Conservation (phyloP, 1,140 invertebrate genomes). For the Leucophenga varia region DNA sequence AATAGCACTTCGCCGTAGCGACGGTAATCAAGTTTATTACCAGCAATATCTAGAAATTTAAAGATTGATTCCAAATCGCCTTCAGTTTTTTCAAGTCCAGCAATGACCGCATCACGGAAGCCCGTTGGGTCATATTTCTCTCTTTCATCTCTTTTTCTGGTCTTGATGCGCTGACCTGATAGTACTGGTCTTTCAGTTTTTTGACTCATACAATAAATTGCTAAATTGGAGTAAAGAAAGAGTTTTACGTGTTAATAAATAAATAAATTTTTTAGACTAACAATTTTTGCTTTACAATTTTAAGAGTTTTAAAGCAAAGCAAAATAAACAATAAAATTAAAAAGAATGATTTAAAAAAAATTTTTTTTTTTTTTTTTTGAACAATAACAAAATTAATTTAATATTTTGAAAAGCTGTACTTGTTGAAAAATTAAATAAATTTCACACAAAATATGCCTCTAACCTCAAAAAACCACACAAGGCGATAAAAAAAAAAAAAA, state of each 20-base stretch:
- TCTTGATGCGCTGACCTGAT: constrained; percentile 99
- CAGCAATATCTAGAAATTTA: constrained; percentile 90
- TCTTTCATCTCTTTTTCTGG: constrained; percentile 99
- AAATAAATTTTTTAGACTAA: constrained; percentile 14
- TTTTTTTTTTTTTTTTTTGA: too few relatives aligned
- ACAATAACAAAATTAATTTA: neutral
- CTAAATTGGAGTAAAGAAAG: constrained; percentile 58
- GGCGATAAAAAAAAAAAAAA: too few relatives aligned
- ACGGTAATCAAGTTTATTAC: constrained; percentile 94
- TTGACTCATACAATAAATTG: constrained; percentile 99
- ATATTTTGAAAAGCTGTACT: constrained; percentile 10
- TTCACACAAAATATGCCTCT: constrained; percentile 13
- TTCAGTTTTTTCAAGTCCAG: constrained; percentile 89
- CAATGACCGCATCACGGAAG: constrained; percentile 93
- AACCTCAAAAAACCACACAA: constrained; percentile 3
- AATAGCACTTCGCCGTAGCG: constrained; percentile 97
- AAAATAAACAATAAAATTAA: too few relatives aligned
- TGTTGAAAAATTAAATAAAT: constrained; percentile 27
- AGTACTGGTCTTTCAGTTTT: constrained; percentile 99
- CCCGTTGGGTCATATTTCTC: constrained; percentile 98
- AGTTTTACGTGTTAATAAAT: constrained; percentile 13
- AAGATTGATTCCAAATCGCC: constrained; percentile 89
- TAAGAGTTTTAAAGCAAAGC: constrained; percentile 1
- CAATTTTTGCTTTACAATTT: constrained; percentile 9
- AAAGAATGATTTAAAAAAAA: too few relatives aligned